Base-by-base conservation (phyloP, 1,140 invertebrate species). In the Formica exsecta region DNA sequence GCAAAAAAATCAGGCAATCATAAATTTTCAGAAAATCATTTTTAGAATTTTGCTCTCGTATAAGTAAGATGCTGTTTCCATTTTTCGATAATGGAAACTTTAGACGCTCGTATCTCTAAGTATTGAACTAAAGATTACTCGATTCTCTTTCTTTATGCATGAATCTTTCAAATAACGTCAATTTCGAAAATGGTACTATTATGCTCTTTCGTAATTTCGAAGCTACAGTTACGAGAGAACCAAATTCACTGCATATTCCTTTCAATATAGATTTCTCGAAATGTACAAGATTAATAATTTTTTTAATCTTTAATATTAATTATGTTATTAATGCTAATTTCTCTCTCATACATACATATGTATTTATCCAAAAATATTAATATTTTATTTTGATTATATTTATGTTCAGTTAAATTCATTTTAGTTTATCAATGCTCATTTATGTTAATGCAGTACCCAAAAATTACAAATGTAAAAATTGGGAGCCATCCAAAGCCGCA, bases 21-120 rank as follows among this genome's bases (percentile, higher is more conserved):
- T 51, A 51, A 51, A 51, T 51, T 51, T 51, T 51, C 48, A 32
- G 1, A 32, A 32, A 32, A 32, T 32, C 1, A 3, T 32, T 32
- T 32, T 32, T 32, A 32, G 32, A 32, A 32, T 51, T 51, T 51
- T 19, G 16, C 48, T 19, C 48, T 6, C 48, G 48, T 19, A 6
- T 6, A 51, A 19, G 5, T 3, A 25, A 51, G 41, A 6, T 25
- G 36, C 25, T 38, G 44, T 79, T 76, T 76, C 32, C 4, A 25
- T 22, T 57, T 74, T 38, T 54, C 71, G 6, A 70, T 48, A 70
- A 51, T 25, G 68, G 3, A 13, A 36, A 59, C 32, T 54, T 74
- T 38, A 79, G 61, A 79, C 32, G 22, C 29, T 7, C 16, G 41
- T 11, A 48, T 8, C 51, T 79, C 38, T 32, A 19, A 51, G 48